A percentile compares a stretch with the other conserved stretches of the same genome.
These are phyloP conservation scores for Phacellophora camtschatica DNA, from an alignment of 30 jellyfish, hydroid and myxozoan species.

Conservation along the genomic window DNA sequence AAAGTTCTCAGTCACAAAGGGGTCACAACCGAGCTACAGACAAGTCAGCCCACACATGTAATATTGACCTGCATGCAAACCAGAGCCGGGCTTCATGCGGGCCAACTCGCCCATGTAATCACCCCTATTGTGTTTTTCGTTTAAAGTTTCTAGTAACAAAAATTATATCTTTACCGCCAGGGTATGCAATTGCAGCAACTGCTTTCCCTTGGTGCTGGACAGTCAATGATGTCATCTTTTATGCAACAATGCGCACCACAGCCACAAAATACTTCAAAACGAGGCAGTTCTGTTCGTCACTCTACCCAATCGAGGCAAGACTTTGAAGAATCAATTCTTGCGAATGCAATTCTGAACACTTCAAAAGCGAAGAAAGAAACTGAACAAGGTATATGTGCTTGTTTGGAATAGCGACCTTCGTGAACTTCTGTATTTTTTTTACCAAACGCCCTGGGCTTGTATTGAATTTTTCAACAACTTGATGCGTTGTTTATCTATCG, in stretches of 20 bases:
- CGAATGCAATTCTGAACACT: constrained; percentile 70
- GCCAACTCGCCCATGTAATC: too few species aligned
- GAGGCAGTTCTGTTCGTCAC: neutral
- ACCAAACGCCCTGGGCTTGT: too few species aligned
- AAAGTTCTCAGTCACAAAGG: too few species aligned
- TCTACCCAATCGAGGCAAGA: constrained; percentile 14
- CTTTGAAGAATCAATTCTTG: constrained; percentile 68
- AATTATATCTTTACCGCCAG: neutral
- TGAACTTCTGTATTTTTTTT: too few species aligned
- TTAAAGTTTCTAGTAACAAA: neutral
- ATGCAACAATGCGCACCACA: neutral
- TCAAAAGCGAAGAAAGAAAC: constrained; percentile 59
- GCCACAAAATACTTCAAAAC: neutral
- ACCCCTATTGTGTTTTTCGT: neutral
- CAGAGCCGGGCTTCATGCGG: too few species aligned
- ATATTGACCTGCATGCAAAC: too few species aligned
- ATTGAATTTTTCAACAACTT: too few species aligned
- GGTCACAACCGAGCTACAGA: too few species aligned
- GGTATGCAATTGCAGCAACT: constrained; percentile 53
- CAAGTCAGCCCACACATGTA: too few species aligned
- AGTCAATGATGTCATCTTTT: neutral
- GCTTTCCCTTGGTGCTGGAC: constrained; percentile 28
- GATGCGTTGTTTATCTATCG: too few species aligned
- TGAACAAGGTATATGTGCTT: constrained; percentile 41
- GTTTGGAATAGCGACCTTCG: too few species aligned